A percentile compares a stretch with the other conserved stretches of the same genome.
These are phyloP conservation scores for Xanthorhoe spadicearia DNA, from an alignment of 2,888 invertebrate species.

Conservation along the genomic window DNA sequence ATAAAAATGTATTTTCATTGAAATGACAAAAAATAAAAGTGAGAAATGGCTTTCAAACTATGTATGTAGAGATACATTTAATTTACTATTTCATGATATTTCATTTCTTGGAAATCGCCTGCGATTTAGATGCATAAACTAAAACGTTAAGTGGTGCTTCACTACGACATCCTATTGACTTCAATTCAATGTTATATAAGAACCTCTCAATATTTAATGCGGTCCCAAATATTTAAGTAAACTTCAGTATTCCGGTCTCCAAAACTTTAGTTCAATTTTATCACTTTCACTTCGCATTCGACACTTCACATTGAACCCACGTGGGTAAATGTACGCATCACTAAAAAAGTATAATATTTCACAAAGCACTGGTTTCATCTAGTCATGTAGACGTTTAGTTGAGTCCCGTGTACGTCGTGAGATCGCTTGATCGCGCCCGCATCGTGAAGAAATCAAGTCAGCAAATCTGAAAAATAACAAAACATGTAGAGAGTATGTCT, in stretches of 20 bases:
- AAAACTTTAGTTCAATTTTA: not conserved
- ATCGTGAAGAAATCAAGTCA: constrained; percentile 12
- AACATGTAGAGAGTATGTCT: not conserved
- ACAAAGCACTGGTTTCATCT: not conserved
- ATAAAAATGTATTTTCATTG: too few species aligned
- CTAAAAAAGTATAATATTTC: not conserved
- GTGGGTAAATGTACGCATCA: not conserved
- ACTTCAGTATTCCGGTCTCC: too few species aligned
- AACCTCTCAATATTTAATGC: too few species aligned
- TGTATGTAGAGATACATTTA: not conserved
- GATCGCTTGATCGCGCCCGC: constrained; percentile 2
- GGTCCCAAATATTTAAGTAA: too few species aligned
- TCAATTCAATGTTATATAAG: too few species aligned
- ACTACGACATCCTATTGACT: too few species aligned
- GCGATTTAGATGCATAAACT: not conserved
- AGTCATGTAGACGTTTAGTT: constrained; percentile 3
- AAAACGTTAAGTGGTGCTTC: too few species aligned
- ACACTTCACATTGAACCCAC: not conserved
- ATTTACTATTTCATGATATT: not conserved
- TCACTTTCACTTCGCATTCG: not conserved
- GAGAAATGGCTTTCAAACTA: too few species aligned
- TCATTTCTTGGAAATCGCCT: not conserved
- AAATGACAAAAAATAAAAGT: too few species aligned
- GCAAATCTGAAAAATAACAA: constrained; percentile 23
- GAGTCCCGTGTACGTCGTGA: constrained; percentile 9